Base-by-base conservation (phyloP, 2,113 vertebrate genomes). In the Deroptyus accipitrinus region DNA sequence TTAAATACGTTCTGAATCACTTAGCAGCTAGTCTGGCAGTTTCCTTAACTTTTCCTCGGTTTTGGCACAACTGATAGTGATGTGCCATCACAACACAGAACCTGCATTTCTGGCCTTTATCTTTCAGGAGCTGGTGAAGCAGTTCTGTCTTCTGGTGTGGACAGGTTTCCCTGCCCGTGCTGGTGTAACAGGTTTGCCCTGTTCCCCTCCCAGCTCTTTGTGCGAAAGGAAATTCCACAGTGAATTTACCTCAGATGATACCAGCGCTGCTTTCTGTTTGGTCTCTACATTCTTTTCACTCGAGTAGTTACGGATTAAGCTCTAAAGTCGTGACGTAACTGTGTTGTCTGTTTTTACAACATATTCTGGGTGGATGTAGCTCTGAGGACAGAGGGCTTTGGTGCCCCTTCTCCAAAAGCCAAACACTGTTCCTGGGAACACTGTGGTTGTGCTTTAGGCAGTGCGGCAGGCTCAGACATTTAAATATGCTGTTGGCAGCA, bases 141-240 rank as follows among this genome's bases (percentile, higher is more conserved):
- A n/a, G 61, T 95, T 93, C 75, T 95, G 64, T 90, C 90, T 95
- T 61, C 70, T 28, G 0, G 13, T 5, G 17, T 25, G 55, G 86
- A 96, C 95, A 92, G 83, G 95, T 96, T 97, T 95, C 86, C 57
- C 95, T 95, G 94, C 88, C 83, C 2, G 0, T 88, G 95, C 95
- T 93, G 86, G 96, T 94, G 92, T 96, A 96, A 97, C 95, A 94
- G 95, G 96, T 96, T 95, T 97, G 94, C 92, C 95, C 54, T 95
- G 88, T 97, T 96, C 95, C 88, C 90, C 92, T 97, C 95, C 95
- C 93, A 96, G 83, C 86, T 84, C 88, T 93, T 96, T 93, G 90
- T 94, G 88, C 61, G 75, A 68, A 96, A 96, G 92, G 64, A 97
- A 95, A 97, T 96, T 96, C 96, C 95, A 83, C 88, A 73, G 88